Conservation (phyloP, 2,113 vertebrate genomes). For the Perca flavescens region DNA sequence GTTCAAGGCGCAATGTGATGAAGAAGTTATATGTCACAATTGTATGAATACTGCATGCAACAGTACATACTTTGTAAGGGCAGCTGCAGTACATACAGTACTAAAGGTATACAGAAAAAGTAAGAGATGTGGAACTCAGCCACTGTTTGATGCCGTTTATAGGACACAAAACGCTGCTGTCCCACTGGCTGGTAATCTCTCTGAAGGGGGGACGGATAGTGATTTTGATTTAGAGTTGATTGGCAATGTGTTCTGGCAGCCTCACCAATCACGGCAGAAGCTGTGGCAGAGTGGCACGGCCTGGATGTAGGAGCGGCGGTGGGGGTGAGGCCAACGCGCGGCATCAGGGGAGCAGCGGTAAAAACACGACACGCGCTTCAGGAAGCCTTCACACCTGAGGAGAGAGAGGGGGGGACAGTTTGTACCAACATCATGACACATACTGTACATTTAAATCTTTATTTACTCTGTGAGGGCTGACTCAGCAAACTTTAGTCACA, state of each 20-base stretch:
- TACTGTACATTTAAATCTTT: background rate
- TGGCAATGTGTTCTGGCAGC: conserved; percentile 8
- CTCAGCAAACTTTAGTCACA: background rate
- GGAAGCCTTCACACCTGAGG: conserved; percentile 79
- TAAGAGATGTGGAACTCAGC: too few species aligned
- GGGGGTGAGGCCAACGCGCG: conserved; percentile 82
- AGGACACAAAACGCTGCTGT: background rate
- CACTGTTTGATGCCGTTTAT: too few species aligned
- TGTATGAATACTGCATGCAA: too few species aligned
- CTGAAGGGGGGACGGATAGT: conserved; percentile 5
- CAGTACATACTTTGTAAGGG: too few species aligned
- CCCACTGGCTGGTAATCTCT: conserved; percentile 2
- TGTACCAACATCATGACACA: background rate
- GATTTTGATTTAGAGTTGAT: conserved; percentile 34
- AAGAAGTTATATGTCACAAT: too few species aligned
- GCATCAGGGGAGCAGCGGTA: conserved; percentile 87
- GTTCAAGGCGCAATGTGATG: too few species aligned
- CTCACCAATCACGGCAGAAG: conserved; percentile 90
- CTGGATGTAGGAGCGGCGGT: conserved; percentile 74
- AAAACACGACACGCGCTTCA: conserved; percentile 83
- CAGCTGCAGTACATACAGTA: too few species aligned
- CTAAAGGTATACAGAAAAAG: too few species aligned
- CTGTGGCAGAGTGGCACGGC: conserved; percentile 86
- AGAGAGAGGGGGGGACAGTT: background rate
- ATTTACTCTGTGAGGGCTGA: background rate